Percentiles rank a stretch among this genome's conserved stretches.
These are phyloP conservation scores for Paramuricea clavata DNA, from an alignment of 92 coral and sea anemone species.

Conservation along the genomic window DNA sequence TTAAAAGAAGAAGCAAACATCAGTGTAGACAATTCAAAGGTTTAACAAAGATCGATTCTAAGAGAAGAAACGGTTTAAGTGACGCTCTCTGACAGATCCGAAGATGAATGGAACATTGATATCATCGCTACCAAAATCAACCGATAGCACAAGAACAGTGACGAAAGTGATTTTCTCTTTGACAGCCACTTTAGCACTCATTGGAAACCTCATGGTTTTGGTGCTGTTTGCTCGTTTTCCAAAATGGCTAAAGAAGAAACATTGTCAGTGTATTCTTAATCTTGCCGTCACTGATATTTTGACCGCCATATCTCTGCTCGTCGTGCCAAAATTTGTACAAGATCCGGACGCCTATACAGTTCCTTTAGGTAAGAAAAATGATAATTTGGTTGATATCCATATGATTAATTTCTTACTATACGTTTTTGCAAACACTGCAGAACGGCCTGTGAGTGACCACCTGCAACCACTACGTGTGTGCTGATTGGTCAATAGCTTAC, in stretches of 20 bases:
- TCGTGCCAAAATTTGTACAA: conserved; percentile 42
- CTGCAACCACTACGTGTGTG: too few species aligned
- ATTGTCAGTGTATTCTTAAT: conserved; percentile 39
- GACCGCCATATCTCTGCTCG: conserved; percentile 41
- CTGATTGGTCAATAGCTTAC: too few species aligned
- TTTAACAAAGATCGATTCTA: background rate
- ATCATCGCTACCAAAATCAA: background rate
- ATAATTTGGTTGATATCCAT: too few species aligned
- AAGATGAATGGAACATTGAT: conserved; percentile 1
- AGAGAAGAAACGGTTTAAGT: background rate
- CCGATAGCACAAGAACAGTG: conserved; percentile 7
- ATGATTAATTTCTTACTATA: too few species aligned
- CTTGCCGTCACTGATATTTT: conserved; percentile 38
- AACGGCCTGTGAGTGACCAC: too few species aligned
- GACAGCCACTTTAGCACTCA: conserved; percentile 37
- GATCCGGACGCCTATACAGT: conserved; percentile 32
- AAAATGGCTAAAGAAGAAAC: conserved; percentile 26
- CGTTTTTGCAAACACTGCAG: too few species aligned
- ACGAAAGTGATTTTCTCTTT: conserved; percentile 38
- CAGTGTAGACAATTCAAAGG: background rate
- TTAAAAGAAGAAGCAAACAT: too few species aligned
- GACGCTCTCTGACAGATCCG: background rate
- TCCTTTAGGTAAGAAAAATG: background rate
- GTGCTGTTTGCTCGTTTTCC: conserved; percentile 41
- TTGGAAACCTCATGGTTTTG: conserved; percentile 33